Evolutionary conservation across 1,140 invertebrate genomes (phyloP), one percentile per base, ranked within the genome.

Genomic region (Ruditapes philippinarum): DNA sequence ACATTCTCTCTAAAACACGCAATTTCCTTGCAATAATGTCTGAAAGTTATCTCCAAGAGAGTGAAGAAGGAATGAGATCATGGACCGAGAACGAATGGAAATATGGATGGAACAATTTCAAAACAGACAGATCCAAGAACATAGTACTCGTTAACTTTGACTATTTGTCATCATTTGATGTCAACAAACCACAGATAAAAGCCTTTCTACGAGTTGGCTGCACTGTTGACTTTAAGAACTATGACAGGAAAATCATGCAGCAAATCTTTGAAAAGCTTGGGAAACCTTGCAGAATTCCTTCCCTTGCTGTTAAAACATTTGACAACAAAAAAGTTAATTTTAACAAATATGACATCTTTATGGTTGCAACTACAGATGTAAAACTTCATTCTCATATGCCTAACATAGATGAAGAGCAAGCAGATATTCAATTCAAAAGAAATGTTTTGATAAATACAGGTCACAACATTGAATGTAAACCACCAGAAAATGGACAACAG

Each of bases 1-100:
- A 40, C 7, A 40, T 25, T 0, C 11, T 76, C 60, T 14, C 36
- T 14, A 40, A 54, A 25, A 33, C 62, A 17, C 83, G 83, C 19
- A 60, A 49, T 38, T 74, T 86, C n/a, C 45, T 86, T 17, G 19
- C 60, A 5, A 40, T 86, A 33, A 12, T 86, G 12, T 86, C 83
- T 0, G 83, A 86, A 0, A 86, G 51, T n/a, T 86, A 74, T 60
- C 33, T 86, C 19, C 19, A 3, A n/a, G 25, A 86, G 28, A 1
- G 1, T 14, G 62, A 84, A 17, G 31, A 25, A 4, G 65, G 25
- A 17, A 31, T 28, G n/a, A 17, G 81, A 17, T 33, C 81, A 40
- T 84, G 81, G 81, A 49, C 81, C 19, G 81, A 84, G 40, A 84
- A 70, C 42, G 82, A 85, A 57, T 85, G 82, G 82, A 85, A 85